Base-by-base conservation (phyloP, 2,113 vertebrate species). In the Tympanuchus pallidicinctus region DNA sequence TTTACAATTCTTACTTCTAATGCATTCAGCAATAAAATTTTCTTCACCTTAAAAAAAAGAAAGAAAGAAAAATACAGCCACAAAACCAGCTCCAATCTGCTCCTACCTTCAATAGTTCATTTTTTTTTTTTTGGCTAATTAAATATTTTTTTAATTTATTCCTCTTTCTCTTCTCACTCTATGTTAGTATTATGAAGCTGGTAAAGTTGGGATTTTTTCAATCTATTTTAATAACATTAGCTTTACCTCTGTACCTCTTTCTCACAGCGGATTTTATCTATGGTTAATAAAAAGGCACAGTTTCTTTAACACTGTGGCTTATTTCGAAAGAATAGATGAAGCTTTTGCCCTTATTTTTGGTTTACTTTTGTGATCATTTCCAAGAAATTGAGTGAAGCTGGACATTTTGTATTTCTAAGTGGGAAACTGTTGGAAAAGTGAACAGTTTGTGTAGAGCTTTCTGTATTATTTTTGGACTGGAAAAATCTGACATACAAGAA, bases 391-490 rank as follows among this genome's bases (percentile, higher is more conserved):
- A n/a, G 7, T 40, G 2, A 5, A 57, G 61, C 25, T 40, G 57
- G 27, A 42, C 1, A 14, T 22, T 71, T 70, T 67, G 11, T 64
- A 13, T 71, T 91, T 90, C 38, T 81, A 67, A 61, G 48, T 25
- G 66, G 52, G 65, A 56, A 78, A 52, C 36, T 57, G 14, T n/a
- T 71, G 82, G 45, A 81, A 66, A 86, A 72, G 32, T 15, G 67
- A 75, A 69, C 13, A 54, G 57, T 75, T 93, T 90, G 27, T 48
- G 38, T 74, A 63, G 54, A 79, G 52, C 28, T 40, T 5, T 74
- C 60, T 22, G 30, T 93, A 57, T 95, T 96, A 57, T 72, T 92
- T 95, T 96, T 93, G 81, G 93, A 63, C n/a, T 52, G 27, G 59
- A 73, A 74, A 72, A 78, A 82, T 59, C 76, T 89, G 71, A 47